phyloP scores from a whole-genome alignment of 2,113 vertebrate species.

The Eulacestoma nigropectus region DNA sequence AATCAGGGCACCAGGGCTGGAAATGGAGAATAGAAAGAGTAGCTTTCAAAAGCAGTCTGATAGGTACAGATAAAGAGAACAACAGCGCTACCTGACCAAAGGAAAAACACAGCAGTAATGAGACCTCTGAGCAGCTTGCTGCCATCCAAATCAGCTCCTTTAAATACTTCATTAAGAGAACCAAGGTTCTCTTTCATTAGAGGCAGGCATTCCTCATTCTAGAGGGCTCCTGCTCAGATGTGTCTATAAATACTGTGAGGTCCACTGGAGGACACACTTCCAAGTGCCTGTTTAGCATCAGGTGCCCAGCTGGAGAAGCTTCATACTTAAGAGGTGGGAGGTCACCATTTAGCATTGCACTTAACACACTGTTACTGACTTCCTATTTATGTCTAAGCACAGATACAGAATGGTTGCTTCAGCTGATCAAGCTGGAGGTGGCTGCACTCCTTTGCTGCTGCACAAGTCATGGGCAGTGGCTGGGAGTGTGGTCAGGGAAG shows the following conservation, averaged over 20 bases:
- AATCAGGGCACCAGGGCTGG: neutral
- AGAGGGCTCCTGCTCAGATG: neutral
- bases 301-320: neutral
- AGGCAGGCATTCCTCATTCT: neutral
- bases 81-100: neutral
- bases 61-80: neutral
- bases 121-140: neutral
- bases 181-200: neutral
- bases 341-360: neutral
- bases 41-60: neutral
- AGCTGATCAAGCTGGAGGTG: neutral
- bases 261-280: neutral
- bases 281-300: neutral
- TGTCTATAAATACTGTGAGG: neutral
- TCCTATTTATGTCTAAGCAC: neutral
- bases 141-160: neutral
- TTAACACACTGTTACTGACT: neutral
- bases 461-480: fast-evolving
- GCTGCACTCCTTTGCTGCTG: neutral
- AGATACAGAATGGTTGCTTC: neutral
- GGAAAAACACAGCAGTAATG: neutral
- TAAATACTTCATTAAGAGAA: neutral
- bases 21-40: neutral
- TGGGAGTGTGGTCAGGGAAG: neutral
- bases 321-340: neutral